Evolutionary conservation across 2,797 vertebrate genomes (phyloP), one percentile per base, ranked within the genome.

Genomic region (Cossypha polioptera): DNA sequence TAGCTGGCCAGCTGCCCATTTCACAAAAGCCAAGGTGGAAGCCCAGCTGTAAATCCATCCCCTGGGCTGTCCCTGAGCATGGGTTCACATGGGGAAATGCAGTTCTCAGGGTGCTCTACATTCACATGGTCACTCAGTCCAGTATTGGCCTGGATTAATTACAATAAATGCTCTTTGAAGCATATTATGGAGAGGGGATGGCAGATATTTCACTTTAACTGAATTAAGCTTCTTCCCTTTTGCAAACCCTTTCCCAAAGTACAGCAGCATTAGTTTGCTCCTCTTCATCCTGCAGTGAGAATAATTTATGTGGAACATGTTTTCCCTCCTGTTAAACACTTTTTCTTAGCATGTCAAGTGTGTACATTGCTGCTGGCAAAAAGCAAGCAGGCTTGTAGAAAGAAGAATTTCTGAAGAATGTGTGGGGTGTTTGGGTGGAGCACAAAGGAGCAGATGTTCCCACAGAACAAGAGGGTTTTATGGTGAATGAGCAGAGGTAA

Each of bases 391-490:
- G 75, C 81, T 78, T 66, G 91, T 55, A 88, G 95, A 96, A 84
- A 96, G 92, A 96, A 92, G 92, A 92, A 95, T 86, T 94, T 92
- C 91, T 92, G 92, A 96, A 90, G 95, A 95, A 95, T 96, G 95
- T 90, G 95, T 88, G 89, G 94, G 94, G 95, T 88, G 91, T 81
- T 92, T 88, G 94, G 96, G 96, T 94, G 95, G 95, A 95, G 94
- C 91, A 43, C 51, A 73, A 91, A 84, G 0, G 85, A 94, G 94
- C 96, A 97, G 95, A 92, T 97, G 95, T 97, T 97, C 96, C 95
- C 96, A 96, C 94, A 96, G 95, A 95, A 95, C 88, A 93, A 61
- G 73, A 88, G 87, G 66, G 87, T 45, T 97, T 96, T 73, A 86
- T 71, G 85, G 92, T 36, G 85, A 91, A 78, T 22, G 45, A 86